phyloP scores from a whole-genome alignment of 2,888 invertebrate genomes.

The Diloba caeruleocephala region DNA sequence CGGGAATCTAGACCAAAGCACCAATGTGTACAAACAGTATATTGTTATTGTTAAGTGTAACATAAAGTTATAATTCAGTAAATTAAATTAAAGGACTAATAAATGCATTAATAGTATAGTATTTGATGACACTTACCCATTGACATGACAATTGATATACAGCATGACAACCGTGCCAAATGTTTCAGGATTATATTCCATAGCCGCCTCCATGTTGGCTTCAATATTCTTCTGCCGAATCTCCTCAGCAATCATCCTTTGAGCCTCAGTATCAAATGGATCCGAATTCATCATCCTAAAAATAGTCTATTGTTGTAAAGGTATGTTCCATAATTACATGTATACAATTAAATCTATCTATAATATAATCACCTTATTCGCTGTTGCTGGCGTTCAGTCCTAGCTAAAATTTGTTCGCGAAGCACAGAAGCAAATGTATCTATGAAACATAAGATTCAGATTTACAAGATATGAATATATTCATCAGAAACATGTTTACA shows the following conservation, averaged over 20 bases:
- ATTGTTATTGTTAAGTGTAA: no score
- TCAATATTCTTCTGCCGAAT: slow-evolving; percentile 98
- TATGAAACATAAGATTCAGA: slow-evolving; percentile 70
- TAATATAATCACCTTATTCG: slow-evolving; percentile 86
- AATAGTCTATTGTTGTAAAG: slow-evolving; percentile 34
- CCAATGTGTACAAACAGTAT: neutral
- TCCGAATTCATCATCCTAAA: slow-evolving; percentile 96
- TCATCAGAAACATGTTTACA: slow-evolving; percentile 7
- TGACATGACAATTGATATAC: slow-evolving; percentile 98
- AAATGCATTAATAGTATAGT: no score
- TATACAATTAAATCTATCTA: slow-evolving; percentile 31
- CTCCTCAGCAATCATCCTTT: slow-evolving; percentile 98
- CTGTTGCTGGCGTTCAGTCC: slow-evolving; percentile 95
- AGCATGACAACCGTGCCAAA: slow-evolving; percentile 99
- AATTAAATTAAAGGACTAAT: no score
- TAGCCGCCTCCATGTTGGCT: slow-evolving; percentile 99
- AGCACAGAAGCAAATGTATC: slow-evolving; percentile 94
- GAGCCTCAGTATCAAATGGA: slow-evolving; percentile 98
- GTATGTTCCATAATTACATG: slow-evolving; percentile 20
- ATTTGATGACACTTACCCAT: slow-evolving; percentile 89
- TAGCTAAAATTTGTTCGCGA: slow-evolving; percentile 94
- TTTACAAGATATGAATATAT: slow-evolving; percentile 34
- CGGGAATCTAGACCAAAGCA: slow-evolving; percentile 89
- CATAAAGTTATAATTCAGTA: no score
- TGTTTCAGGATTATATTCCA: slow-evolving; percentile 99